Conservation (phyloP, 2,888 invertebrate genomes). For the Acleris emargana region DNA sequence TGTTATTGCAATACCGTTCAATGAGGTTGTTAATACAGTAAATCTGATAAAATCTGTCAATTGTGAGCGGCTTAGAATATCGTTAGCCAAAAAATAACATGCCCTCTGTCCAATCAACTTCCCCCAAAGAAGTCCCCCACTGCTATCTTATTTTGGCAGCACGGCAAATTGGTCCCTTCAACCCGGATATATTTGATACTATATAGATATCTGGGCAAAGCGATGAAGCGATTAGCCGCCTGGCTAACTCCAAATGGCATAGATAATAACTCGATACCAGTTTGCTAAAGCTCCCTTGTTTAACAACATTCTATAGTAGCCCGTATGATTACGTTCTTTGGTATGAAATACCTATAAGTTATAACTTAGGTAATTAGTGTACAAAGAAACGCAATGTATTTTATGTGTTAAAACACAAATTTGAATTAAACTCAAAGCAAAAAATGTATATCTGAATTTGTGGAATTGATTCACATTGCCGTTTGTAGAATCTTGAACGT, state of each 20-base stretch:
- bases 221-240: constrained; percentile 73
- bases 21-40: constrained; percentile 15
- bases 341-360: too few species aligned
- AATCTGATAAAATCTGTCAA: constrained; percentile 24
- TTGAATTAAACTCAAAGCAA: too few species aligned
- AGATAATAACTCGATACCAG: constrained; percentile 65
- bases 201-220: constrained; percentile 63
- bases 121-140: constrained; percentile 47
- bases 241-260: constrained; percentile 53
- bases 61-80: constrained; percentile 33
- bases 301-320: background rate
- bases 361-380: too few species aligned
- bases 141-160: constrained; percentile 62
- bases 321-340: background rate
- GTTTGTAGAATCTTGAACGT: background rate
- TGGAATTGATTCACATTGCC: background rate
- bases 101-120: constrained; percentile 31
- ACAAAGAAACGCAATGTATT: too few species aligned
- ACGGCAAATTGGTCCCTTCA: constrained; percentile 73
- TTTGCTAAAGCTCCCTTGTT: constrained; percentile 49
- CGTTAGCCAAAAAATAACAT: constrained; percentile 36
- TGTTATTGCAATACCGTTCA: constrained; percentile 5
- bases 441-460: background rate
- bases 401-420: too few species aligned
- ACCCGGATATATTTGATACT: constrained; percentile 54